These are phyloP conservation scores for Falco rusticolus DNA, from an alignment of 2,797 vertebrate genomes.

Conservation along the genomic window DNA sequence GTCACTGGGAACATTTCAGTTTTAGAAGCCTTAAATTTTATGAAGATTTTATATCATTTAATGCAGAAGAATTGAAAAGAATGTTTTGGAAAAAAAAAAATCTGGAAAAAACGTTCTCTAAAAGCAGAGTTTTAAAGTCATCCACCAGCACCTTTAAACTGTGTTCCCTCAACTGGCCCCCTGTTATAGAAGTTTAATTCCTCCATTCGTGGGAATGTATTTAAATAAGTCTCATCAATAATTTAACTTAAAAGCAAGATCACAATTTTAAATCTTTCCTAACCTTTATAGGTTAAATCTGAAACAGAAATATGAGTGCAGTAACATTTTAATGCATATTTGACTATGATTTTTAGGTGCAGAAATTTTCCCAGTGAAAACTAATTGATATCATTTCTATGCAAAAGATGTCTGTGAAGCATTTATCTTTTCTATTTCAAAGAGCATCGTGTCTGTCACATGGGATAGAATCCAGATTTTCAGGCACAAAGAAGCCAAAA, in stretches of 20 bases:
- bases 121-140: conserved; percentile 54
- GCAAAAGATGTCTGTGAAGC: conserved; percentile 69
- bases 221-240: conserved; percentile 83
- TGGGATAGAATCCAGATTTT: conserved; percentile 43
- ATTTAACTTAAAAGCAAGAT: conserved; percentile 85
- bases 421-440: conserved; percentile 66
- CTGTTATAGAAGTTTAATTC: conserved; percentile 77
- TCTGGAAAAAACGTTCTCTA: conserved; percentile 42
- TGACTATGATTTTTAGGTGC: conserved; percentile 63
- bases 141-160: conserved; percentile 69
- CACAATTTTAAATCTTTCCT: conserved; percentile 88
- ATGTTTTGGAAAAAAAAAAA: conserved; percentile 34
- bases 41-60: conserved; percentile 56
- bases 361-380: conserved; percentile 71
- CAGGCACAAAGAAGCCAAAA: background rate
- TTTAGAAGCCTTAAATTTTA: conserved; percentile 66
- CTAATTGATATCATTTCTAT: conserved; percentile 69
- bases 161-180: conserved; percentile 67
- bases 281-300: conserved; percentile 82
- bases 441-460: conserved; percentile 52
- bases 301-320: conserved; percentile 79
- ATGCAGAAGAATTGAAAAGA: conserved; percentile 51
- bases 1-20: conserved; percentile 80
- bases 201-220: conserved; percentile 76
- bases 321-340: conserved; percentile 73